These are phyloP conservation scores for Serranochromis macrocephalus DNA, from an alignment of 2,113 vertebrate genomes.

Conservation along the genomic window DNA sequence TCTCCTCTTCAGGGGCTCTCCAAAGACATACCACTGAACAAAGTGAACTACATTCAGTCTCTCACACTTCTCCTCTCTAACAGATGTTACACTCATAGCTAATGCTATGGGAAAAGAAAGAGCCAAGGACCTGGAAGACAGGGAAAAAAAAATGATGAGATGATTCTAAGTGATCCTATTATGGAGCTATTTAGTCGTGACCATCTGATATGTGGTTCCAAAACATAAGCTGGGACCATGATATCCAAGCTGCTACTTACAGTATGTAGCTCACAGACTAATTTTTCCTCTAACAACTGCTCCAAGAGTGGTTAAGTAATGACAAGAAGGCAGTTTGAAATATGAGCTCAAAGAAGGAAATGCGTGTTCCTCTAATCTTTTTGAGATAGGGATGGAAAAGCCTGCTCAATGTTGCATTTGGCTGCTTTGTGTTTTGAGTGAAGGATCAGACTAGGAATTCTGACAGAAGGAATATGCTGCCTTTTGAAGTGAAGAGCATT, in stretches of 20 bases:
- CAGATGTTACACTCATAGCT: not conserved
- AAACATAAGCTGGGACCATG: slow-evolving; percentile 3
- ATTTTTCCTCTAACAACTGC: slow-evolving; percentile 6
- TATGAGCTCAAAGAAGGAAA: slow-evolving; percentile 48
- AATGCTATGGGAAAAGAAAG: not conserved
- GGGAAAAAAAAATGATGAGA: not conserved
- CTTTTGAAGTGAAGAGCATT: slow-evolving; percentile 30
- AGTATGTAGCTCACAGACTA: not conserved
- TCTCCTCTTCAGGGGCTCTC: slow-evolving; percentile 14
- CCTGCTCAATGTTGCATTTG: slow-evolving; percentile 53
- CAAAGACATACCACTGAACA: slow-evolving; percentile 31
- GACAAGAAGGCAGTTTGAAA: slow-evolving; percentile 42
- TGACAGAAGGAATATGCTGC: slow-evolving; percentile 42
- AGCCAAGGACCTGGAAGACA: not conserved
- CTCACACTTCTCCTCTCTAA: not conserved
- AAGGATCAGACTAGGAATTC: slow-evolving; percentile 47
- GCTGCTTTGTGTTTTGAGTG: slow-evolving; percentile 50
- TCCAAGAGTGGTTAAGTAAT: slow-evolving; percentile 28
- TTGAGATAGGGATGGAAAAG: slow-evolving; percentile 35
- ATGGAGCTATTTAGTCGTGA: slow-evolving; percentile 10
- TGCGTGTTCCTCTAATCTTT: slow-evolving; percentile 58
- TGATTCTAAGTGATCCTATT: slow-evolving; percentile 11
- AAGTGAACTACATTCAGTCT: slow-evolving; percentile 33
- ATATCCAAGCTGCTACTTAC: not conserved
- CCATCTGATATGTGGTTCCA: slow-evolving; percentile 11